A percentile compares a stretch with the other conserved stretches of the same genome.
Conservation (phyloP, 2,888 invertebrate genomes). For the Dascillus cervinus region DNA sequence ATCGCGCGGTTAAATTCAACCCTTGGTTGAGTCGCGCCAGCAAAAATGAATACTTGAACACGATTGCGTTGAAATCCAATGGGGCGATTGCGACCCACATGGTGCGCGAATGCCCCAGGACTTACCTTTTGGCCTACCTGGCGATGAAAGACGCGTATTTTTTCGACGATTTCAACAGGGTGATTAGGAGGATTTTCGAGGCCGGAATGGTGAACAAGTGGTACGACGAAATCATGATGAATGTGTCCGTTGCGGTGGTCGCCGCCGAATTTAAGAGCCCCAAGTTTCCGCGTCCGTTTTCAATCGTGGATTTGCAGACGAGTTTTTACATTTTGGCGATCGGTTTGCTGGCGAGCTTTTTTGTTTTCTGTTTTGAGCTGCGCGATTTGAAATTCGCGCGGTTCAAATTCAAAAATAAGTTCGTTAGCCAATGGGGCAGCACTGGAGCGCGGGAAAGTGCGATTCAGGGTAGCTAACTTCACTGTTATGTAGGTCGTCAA, state of each 20-base stretch:
- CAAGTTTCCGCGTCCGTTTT: conserved; percentile 33
- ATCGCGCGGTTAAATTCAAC: conserved; percentile 21
- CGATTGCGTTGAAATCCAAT: conserved; percentile 24
- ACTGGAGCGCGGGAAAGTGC: conserved; percentile 15
- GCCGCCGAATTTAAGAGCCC: not conserved
- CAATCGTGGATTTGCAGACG: conserved; percentile 35
- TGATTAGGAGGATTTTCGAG: conserved; percentile 30
- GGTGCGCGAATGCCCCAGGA: conserved; percentile 39
- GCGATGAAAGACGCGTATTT: conserved; percentile 34
- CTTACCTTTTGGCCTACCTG: conserved; percentile 37
- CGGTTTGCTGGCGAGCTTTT: conserved; percentile 27
- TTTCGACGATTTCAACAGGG: conserved; percentile 27
- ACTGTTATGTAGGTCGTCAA: conserved; percentile 3
- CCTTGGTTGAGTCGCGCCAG: conserved; percentile 11
- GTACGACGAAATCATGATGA: conserved; percentile 31
- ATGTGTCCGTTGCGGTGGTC: conserved; percentile 18
- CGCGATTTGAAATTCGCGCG: too few species aligned
- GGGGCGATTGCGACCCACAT: conserved; percentile 31
- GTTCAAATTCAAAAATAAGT: too few species aligned
- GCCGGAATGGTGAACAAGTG: conserved; percentile 37
- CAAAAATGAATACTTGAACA: conserved; percentile 7
- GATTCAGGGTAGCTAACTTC: conserved; percentile 9
- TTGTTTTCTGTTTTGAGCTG: conserved; percentile 18
- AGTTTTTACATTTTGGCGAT: conserved; percentile 33
- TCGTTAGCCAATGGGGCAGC: too few species aligned